Evolutionary conservation across 2,888 invertebrate species (phyloP).

Genomic region (Cinara cedri): DNA sequence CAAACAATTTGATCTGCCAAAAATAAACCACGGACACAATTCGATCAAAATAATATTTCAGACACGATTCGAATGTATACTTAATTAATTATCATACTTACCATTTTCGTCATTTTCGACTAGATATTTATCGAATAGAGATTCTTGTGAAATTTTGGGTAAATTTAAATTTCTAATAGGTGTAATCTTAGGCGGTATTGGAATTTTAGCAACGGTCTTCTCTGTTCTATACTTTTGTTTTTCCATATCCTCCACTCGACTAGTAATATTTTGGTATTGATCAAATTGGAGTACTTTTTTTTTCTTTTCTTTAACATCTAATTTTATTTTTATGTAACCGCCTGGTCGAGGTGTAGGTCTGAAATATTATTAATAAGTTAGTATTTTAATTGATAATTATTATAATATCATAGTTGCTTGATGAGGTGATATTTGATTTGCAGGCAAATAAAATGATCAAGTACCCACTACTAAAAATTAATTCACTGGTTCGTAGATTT

Average conservation of each 20-base stretch:
- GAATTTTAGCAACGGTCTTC: constrained; percentile 21
- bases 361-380: no score
- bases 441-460: no score
- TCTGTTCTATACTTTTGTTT: constrained; percentile 19
- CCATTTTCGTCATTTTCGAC: constrained; percentile 42
- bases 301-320: constrained; percentile 31
- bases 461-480: no score
- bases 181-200: constrained; percentile 11
- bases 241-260: constrained; percentile 30
- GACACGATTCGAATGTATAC: no score
- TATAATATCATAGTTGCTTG: no score
- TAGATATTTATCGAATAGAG: constrained; percentile 40
- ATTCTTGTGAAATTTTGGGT: constrained; percentile 48
- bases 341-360: constrained; percentile 38
- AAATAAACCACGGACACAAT: no score
- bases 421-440: no score
- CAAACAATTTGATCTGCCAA: no score
- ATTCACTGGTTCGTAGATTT: no score
- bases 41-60: no score
- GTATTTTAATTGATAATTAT: no score
- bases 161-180: constrained; percentile 34
- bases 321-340: constrained; percentile 34
- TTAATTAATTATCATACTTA: not conserved
- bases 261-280: constrained; percentile 22
- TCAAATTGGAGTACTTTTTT: constrained; percentile 13